Percentiles rank a stretch among this genome's conserved stretches.
Conservation (phyloP, 2,888 invertebrate genomes). For the Tineola bisselliella region DNA sequence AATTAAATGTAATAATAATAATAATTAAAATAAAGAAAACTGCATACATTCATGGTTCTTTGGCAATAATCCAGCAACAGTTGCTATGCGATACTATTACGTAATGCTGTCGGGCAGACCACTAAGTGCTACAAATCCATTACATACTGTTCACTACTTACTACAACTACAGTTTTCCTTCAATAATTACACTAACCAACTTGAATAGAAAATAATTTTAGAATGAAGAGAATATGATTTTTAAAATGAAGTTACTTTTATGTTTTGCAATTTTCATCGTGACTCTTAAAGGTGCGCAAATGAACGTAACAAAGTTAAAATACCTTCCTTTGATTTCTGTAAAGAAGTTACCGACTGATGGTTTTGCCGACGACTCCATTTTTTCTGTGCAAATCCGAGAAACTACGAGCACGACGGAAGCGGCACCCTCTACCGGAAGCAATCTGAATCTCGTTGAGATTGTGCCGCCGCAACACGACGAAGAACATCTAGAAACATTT, state of each 20-base stretch:
- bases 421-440: constrained; percentile 50
- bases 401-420: constrained; percentile 48
- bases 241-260: neutral
- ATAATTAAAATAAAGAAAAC: too few species aligned
- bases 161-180: neutral
- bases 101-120: constrained; percentile 55
- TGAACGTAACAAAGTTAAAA: constrained; percentile 24
- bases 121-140: constrained; percentile 65
- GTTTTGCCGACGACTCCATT: constrained; percentile 27
- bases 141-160: constrained; percentile 12
- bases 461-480: constrained; percentile 23
- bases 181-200: neutral
- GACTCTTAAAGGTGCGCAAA: constrained; percentile 33
- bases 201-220: neutral
- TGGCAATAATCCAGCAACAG: constrained; percentile 49
- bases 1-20: too few species aligned
- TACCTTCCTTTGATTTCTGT: neutral
- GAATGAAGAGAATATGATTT: neutral
- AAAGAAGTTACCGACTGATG: constrained; percentile 14
- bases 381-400: constrained; percentile 35
- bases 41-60: neutral
- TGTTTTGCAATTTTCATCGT: constrained; percentile 29
- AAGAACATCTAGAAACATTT: constrained; percentile 41
- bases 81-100: constrained; percentile 49
- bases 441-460: constrained; percentile 44